phyloP scores from a whole-genome alignment of 2,888 invertebrate genomes.

The Sericinus montela region DNA sequence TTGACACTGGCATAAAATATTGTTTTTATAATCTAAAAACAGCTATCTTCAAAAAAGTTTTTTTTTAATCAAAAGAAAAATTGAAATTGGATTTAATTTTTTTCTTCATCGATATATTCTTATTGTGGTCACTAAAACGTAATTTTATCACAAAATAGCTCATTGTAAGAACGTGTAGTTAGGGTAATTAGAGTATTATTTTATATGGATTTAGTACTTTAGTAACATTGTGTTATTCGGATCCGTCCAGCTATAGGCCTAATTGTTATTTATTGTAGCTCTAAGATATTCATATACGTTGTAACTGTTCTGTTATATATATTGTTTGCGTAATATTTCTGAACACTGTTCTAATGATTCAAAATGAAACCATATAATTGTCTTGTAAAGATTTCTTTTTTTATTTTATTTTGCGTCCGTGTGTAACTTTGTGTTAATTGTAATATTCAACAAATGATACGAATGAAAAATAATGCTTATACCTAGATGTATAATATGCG shows the following conservation, averaged over 20 bases:
- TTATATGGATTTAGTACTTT: slow-evolving; percentile 18
- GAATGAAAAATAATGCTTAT: too few species aligned
- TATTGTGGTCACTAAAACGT: not conserved
- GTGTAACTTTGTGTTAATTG: too few species aligned
- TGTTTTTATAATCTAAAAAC: too few species aligned
- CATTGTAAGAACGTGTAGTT: slow-evolving; percentile 12
- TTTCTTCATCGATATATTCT: not conserved
- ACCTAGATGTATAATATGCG: too few species aligned
- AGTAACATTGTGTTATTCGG: slow-evolving; percentile 30
- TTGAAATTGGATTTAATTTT: too few species aligned
- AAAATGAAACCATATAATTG: not conserved
- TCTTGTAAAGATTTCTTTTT: too few species aligned
- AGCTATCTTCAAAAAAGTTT: too few species aligned
- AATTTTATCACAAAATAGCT: not conserved
- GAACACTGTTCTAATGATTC: not conserved
- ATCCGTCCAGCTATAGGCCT: slow-evolving; percentile 67
- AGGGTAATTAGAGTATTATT: slow-evolving; percentile 2
- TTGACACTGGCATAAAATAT: too few species aligned
- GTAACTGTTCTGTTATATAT: slow-evolving; percentile 17
- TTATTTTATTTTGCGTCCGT: too few species aligned
- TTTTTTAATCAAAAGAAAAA: too few species aligned
- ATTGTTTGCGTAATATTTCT: slow-evolving; percentile 10
- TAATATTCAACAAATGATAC: too few species aligned
- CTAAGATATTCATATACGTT: slow-evolving; percentile 31
- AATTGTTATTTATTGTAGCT: slow-evolving; percentile 72